Base-by-base conservation (phyloP, 1,140 invertebrate species). In the Bemisia tabaci region DNA sequence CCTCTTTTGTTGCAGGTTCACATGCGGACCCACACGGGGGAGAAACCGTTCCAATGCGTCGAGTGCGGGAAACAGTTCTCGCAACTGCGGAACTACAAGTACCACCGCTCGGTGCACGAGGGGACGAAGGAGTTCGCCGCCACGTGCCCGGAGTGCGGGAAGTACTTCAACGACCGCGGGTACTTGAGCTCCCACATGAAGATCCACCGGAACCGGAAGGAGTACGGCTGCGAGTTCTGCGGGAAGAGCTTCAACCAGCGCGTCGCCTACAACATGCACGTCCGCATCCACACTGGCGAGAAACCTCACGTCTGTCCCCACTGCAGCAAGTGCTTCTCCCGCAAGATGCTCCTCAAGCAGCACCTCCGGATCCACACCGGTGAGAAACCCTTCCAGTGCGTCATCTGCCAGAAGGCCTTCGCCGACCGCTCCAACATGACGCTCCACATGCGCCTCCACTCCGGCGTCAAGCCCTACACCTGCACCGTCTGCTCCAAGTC, bases 301-400 rank as follows among this genome's bases (percentile, higher is more conserved):
- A 90, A 92, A 72, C 92, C 92, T 0, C 92, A 94, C 78, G 84
- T 87, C 65, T 95, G 92, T 73, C 82, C 83, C 1, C 83, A 89
- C 22, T 95, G 93, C 73, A 86, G 87, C n/a, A 90, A 94, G 71
- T 82, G 88, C 2, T 95, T 95, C 74, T 89, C 91, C 12, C 83
- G 88, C 17, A 90, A 90, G 77, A 88, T 89, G 85, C 75, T 90
- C 0, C 78, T 91, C 26, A 89, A 90, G 71, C 87, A 90, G 72
- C 89, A 91, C 72, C 81, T 87, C 71, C 78, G 88, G 9, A 89
- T 87, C 0, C 88, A 89, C 72, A 89, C 87, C 1, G 86, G 87
- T 22, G 89, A 92, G 73, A 84, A 90, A 71, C 89, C 89, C 0
- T 89, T 87, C 74, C 79, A 84, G 63, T 87, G 85, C 72, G 78